A percentile compares a stretch with the other conserved stretches of the same genome.
Conservation (phyloP, 2,888 invertebrate species). For the Iselma pallidipennis region DNA sequence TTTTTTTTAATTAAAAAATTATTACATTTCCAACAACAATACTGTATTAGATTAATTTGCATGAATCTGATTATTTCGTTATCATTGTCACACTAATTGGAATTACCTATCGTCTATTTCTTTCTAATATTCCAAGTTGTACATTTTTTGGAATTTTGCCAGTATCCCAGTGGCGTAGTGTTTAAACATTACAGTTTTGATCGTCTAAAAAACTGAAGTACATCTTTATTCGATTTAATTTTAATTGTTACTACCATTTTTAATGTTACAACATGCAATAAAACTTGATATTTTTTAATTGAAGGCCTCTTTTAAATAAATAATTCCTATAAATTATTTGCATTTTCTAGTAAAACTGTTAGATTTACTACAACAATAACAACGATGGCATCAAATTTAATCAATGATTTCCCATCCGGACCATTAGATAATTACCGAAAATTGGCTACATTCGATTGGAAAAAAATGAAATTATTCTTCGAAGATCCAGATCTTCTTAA, state of each 20-base stretch:
- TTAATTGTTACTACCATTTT: neutral
- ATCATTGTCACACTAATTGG: neutral
- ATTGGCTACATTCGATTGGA: conserved; percentile 85
- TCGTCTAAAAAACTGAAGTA: no score
- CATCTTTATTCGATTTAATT: neutral
- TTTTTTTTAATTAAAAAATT: no score
- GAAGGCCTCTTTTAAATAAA: no score
- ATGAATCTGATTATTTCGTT: no score
- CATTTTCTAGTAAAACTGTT: neutral
- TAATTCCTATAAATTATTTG: neutral
- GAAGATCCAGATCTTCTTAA: conserved; percentile 73
- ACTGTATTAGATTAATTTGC: no score
- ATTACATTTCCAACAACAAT: no score
- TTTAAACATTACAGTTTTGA: no score
- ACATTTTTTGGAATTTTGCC: neutral
- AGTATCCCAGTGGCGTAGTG: neutral
- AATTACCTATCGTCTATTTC: neutral
- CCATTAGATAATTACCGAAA: conserved; percentile 80
- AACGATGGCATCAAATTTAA: conserved; percentile 60
- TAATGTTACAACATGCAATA: neutral
- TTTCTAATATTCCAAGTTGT: neutral
- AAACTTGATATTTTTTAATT: no score
- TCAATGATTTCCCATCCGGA: conserved; percentile 71
- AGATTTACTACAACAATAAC: neutral
- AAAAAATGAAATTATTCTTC: conserved; percentile 75